Conservation (phyloP, 1,140 invertebrate genomes). For the Pseudoatta argentina region DNA sequence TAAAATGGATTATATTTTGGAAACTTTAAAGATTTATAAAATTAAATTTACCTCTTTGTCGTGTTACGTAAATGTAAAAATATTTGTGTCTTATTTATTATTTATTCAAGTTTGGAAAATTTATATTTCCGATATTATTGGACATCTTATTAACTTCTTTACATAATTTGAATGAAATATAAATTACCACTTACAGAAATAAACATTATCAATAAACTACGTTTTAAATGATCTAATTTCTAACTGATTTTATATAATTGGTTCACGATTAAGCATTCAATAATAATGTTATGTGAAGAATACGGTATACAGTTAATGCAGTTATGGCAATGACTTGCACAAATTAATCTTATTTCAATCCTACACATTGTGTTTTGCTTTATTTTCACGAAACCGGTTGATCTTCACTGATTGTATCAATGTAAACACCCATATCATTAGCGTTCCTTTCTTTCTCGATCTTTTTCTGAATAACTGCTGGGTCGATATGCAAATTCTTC, state of each 20-base stretch:
- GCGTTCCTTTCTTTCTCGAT: not conserved
- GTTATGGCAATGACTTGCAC: slow-evolving; percentile 38
- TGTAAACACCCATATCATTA: slow-evolving; percentile 55
- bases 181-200: not conserved
- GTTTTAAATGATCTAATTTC: not conserved
- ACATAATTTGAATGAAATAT: not conserved
- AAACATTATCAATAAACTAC: not conserved
- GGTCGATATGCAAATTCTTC: slow-evolving; percentile 72
- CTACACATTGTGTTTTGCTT: slow-evolving; percentile 18
- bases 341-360: slow-evolving; percentile 34
- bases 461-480: slow-evolving; percentile 39
- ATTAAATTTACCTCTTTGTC: not conserved
- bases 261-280: slow-evolving; percentile 14
- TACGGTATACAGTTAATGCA: slow-evolving; percentile 18
- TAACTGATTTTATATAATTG: not conserved
- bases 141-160: not conserved
- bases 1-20: not conserved
- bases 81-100: not conserved
- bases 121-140: not conserved
- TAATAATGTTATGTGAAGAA: slow-evolving; percentile 5
- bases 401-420: slow-evolving; percentile 38
- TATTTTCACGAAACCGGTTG: slow-evolving; percentile 30
- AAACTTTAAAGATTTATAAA: not conserved
- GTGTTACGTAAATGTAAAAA: not conserved
- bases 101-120: slow-evolving; percentile 1